phyloP scores from a whole-genome alignment of 2,113 vertebrate species.

The Psilopogon haemacephalus region DNA sequence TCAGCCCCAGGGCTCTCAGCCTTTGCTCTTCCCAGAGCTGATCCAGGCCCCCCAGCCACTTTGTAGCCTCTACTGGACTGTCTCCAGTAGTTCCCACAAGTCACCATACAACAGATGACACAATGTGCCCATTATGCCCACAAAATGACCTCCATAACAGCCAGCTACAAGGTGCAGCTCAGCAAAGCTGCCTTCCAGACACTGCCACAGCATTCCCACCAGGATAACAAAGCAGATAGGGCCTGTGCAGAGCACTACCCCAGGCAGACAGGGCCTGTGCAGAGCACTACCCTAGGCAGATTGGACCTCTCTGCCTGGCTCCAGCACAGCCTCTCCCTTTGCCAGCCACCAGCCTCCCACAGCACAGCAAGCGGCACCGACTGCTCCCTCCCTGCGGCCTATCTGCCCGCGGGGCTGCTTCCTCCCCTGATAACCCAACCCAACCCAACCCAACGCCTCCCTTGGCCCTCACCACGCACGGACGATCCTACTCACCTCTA shows the following conservation, averaged over 20 bases:
- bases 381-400: neutral
- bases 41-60: no score
- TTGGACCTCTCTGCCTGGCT: neutral
- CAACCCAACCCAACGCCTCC: neutral
- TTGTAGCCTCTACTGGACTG: no score
- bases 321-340: neutral
- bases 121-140: accelerated
- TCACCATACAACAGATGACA: neutral
- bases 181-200: neutral
- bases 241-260: neutral
- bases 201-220: neutral
- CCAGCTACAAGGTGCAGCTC: neutral
- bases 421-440: neutral
- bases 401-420: neutral
- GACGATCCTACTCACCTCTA: neutral
- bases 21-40: no score
- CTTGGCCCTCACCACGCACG: neutral
- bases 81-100: neutral
- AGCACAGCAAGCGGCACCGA: neutral
- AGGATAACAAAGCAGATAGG: no score
- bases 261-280: neutral
- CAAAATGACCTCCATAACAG: no score
- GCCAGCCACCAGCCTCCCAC: neutral
- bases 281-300: neutral
- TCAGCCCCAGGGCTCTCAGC: no score